Percentiles rank a stretch among this genome's conserved stretches.
Conservation (phyloP, 2,113 vertebrate species). For the cat (Felis catus) region F.catus_Fca126_mat1.0 CM031411.1:108086501-108087000, state of each 20-base stretch:
- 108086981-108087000: neutral
- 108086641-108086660: neutral
- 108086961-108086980: neutral
- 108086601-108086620: neutral
- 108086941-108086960: neutral
- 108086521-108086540: neutral
- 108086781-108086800: neutral
- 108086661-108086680: neutral
- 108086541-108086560: neutral
- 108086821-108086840: neutral
- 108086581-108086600: neutral
- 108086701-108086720: neutral
- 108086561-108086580: conserved; percentile 15
- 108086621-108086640: neutral
- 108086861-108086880: neutral
- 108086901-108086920: neutral
- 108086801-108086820: neutral
- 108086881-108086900: neutral
- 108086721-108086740: neutral
- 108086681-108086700: neutral
- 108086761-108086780: neutral
- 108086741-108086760: neutral
- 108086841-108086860: neutral
- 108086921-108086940: neutral
- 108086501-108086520: neutral